Conservation (phyloP, 1,140 invertebrate species). For the Cyclargus thomasi region DNA sequence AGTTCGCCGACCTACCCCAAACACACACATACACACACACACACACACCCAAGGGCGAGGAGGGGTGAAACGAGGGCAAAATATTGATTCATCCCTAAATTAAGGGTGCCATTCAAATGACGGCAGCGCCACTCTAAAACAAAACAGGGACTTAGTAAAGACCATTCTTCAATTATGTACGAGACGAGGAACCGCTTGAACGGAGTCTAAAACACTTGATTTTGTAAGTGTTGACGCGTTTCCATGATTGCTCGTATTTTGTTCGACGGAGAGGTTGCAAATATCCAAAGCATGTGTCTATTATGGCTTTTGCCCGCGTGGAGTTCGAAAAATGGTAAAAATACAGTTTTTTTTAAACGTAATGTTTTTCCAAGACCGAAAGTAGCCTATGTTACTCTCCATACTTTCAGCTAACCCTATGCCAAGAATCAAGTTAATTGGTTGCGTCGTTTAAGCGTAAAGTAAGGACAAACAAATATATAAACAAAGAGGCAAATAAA, state of each 20-base stretch:
- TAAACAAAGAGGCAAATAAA: too few relatives aligned
- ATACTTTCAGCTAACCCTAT: too few relatives aligned
- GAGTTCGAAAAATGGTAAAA: too few relatives aligned
- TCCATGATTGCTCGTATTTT: neutral
- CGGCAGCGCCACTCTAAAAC: neutral
- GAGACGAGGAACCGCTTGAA: neutral
- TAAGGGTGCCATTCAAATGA: slow-evolving; percentile 31
- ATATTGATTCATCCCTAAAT: slow-evolving; percentile 49
- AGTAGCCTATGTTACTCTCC: too few relatives aligned
- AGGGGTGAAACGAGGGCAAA: slow-evolving; percentile 35
- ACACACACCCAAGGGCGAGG: slow-evolving; percentile 33
- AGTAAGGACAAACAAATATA: too few relatives aligned
- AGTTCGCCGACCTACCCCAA: slow-evolving; percentile 44
- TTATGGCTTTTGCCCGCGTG: too few relatives aligned
- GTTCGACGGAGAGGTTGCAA: neutral
- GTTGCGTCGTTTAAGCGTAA: too few relatives aligned
- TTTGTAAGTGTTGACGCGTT: neutral
- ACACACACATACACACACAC: slow-evolving; percentile 30
- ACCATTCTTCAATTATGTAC: neutral
- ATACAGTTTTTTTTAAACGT: too few relatives aligned
- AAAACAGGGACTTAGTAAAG: neutral
- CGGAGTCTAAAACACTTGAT: neutral
- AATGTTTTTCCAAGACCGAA: too few relatives aligned
- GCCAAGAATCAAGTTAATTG: too few relatives aligned
- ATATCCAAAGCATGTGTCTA: too few relatives aligned